Percentiles rank a stretch among this genome's conserved stretches.
Evolutionary conservation across 2,888 invertebrate species (phyloP).

Genomic region (Lasius platythorax): DNA sequence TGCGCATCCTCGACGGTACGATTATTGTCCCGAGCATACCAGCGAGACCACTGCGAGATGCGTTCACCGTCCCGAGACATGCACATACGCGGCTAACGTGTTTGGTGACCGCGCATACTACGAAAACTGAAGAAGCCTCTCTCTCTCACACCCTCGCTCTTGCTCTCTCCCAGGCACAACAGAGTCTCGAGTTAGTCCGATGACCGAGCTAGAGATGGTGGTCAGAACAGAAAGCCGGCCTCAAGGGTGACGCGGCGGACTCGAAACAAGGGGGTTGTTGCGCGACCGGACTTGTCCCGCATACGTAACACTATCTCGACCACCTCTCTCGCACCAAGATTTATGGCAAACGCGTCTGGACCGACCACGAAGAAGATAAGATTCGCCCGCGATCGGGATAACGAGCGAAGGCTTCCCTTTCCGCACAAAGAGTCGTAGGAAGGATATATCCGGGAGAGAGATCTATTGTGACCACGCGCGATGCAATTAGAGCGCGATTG

Average conservation of each 20-base stretch:
- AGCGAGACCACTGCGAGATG: slow-evolving; percentile 41
- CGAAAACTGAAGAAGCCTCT: slow-evolving; percentile 56
- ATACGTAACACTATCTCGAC: slow-evolving; percentile 74
- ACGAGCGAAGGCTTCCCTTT: slow-evolving; percentile 39
- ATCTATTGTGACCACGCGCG: slow-evolving; percentile 25
- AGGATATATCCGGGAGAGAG: slow-evolving; percentile 1
- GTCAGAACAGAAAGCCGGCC: slow-evolving; percentile 41
- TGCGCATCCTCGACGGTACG: slow-evolving; percentile 60
- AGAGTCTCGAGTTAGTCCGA: slow-evolving; percentile 19
- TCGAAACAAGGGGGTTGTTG: slow-evolving; percentile 60
- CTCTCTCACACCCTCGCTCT: neutral
- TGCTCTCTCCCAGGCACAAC: neutral
- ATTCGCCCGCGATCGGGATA: slow-evolving; percentile 51
- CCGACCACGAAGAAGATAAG: slow-evolving; percentile 69
- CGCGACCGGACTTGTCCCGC: slow-evolving; percentile 70
- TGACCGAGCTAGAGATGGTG: slow-evolving; percentile 41
- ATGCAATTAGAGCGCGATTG: slow-evolving; percentile 45
- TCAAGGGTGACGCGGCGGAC: slow-evolving; percentile 42
- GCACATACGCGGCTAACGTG: slow-evolving; percentile 56
- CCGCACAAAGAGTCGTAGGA: slow-evolving; percentile 25
- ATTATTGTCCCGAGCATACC: slow-evolving; percentile 73
- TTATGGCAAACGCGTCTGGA: slow-evolving; percentile 68
- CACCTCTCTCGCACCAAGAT: slow-evolving; percentile 66
- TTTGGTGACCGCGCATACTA: slow-evolving; percentile 58
- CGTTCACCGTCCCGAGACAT: slow-evolving; percentile 52